phyloP scores from a whole-genome alignment of 2,113 vertebrate species.

The Pseudopodoces humilis region DNA sequence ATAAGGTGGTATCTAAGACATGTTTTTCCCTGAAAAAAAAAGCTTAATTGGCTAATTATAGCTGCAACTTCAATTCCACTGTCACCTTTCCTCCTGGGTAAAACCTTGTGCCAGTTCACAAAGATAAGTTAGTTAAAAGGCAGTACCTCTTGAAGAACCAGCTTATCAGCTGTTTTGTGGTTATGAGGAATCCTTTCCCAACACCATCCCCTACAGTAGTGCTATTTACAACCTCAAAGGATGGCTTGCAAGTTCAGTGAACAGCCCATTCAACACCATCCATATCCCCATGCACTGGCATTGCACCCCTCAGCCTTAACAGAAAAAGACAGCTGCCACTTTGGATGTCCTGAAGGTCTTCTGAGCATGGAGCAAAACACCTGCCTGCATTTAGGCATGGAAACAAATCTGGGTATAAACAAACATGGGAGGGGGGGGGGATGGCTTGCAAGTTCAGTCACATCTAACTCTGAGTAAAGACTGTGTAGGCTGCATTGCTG shows the following conservation, averaged over 20 bases:
- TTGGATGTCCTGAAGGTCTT: neutral
- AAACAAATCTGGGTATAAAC: neutral
- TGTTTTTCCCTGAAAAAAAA: neutral
- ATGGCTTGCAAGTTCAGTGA: neutral
- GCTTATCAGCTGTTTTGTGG: neutral
- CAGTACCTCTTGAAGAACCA: neutral
- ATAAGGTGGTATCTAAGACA: neutral
- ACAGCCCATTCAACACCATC: rapidly evolving
- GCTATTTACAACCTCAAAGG: neutral
- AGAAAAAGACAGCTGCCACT: neutral
- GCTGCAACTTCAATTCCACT: neutral
- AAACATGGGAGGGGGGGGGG: no score
- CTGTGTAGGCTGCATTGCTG: neutral
- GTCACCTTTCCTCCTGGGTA: neutral
- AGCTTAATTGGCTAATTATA: neutral
- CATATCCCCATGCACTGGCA: neutral
- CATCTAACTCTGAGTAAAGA: neutral
- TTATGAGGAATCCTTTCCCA: neutral
- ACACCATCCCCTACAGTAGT: neutral
- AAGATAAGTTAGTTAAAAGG: neutral
- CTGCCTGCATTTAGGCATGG: neutral
- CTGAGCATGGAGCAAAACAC: neutral
- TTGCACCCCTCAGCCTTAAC: no score
- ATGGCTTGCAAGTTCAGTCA: no score
- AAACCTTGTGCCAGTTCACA: neutral